A percentile compares a stretch with the other conserved stretches of the same genome.
phyloP scores from a whole-genome alignment of 2,113 vertebrate species.

The Cariama cristata region DNA sequence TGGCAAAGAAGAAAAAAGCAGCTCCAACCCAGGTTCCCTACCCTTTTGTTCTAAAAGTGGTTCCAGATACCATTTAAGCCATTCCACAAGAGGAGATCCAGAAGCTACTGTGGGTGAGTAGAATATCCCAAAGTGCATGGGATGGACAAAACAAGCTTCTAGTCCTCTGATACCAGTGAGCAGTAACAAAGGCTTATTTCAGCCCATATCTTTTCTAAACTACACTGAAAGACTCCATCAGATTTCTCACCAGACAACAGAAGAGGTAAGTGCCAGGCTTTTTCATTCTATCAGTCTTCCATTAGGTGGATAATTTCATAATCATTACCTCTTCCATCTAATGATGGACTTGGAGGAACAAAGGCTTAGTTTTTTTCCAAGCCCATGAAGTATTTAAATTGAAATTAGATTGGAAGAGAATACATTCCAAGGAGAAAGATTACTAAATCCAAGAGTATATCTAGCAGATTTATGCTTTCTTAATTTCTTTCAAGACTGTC shows the following conservation, averaged over 20 bases:
- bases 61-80: background rate
- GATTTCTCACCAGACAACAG: background rate
- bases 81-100: background rate
- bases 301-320: background rate
- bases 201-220: background rate
- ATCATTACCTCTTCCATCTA: background rate
- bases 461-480: background rate
- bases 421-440: background rate
- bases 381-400: background rate
- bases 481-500: background rate
- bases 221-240: background rate
- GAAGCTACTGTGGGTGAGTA: background rate
- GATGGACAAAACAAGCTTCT: background rate
- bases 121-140: background rate
- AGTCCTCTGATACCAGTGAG: background rate
- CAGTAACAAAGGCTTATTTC: background rate
- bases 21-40: background rate
- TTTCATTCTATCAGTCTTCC: background rate
- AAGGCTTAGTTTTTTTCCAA: background rate
- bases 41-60: background rate
- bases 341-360: background rate
- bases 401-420: background rate
- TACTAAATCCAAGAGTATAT: background rate
- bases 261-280: background rate
- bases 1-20: background rate